phyloP scores from a whole-genome alignment of 2,888 invertebrate species.

The Seladonia tumulorum region DNA sequence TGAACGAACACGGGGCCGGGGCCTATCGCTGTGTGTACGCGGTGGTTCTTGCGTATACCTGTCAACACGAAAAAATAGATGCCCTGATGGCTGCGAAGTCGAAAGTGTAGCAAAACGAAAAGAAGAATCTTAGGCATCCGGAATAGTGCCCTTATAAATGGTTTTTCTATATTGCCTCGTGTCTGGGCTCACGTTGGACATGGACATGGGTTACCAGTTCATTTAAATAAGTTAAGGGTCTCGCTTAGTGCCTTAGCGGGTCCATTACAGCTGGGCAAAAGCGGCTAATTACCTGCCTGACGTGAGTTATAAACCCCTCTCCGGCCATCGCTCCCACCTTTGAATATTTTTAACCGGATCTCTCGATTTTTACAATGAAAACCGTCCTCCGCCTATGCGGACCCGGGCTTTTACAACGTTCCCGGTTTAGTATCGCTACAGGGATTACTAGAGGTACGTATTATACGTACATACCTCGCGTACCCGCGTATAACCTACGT shows the following conservation, averaged over 20 bases:
- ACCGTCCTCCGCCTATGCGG: slow-evolving; percentile 48
- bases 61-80: slow-evolving; percentile 71
- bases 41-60: slow-evolving; percentile 58
- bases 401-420: slow-evolving; percentile 36
- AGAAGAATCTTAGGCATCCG: slow-evolving; percentile 75
- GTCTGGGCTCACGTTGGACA: slow-evolving; percentile 80
- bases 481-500: not conserved
- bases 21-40: not conserved
- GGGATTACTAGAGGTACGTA: not conserved
- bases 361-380: slow-evolving; percentile 76
- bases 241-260: slow-evolving; percentile 82
- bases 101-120: slow-evolving; percentile 74
- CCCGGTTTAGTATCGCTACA: slow-evolving; percentile 35
- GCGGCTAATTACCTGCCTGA: slow-evolving; percentile 84
- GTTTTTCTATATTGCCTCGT: slow-evolving; percentile 84
- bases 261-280: slow-evolving; percentile 84
- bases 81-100: slow-evolving; percentile 66
- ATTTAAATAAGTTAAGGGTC: slow-evolving; percentile 85
- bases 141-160: slow-evolving; percentile 84
- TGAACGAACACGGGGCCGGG: slow-evolving; percentile 20
- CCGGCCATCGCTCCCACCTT: slow-evolving; percentile 69
- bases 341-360: slow-evolving; percentile 79
- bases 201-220: slow-evolving; percentile 84
- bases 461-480: not conserved
- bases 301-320: slow-evolving; percentile 84